phyloP scores from a whole-genome alignment of 2,888 invertebrate genomes.

The Augiades crinisus region DNA sequence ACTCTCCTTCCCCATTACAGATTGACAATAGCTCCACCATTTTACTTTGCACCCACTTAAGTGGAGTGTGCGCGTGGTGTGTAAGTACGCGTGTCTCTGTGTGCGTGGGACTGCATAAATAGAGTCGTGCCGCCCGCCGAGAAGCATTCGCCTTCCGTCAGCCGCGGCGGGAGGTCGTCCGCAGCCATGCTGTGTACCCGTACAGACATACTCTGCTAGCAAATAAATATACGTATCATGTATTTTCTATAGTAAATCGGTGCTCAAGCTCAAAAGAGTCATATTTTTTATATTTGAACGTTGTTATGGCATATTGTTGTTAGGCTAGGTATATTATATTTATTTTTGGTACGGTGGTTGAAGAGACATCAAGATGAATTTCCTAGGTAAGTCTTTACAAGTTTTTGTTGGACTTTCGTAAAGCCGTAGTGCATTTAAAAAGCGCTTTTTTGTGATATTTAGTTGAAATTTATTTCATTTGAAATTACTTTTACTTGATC shows the following conservation, averaged over 20 bases:
- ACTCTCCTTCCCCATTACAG: conserved; percentile 69
- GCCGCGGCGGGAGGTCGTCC: conserved; percentile 52
- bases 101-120: conserved; percentile 54
- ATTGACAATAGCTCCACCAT: conserved; percentile 70
- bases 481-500: no score
- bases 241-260: conserved; percentile 67
- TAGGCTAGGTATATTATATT: conserved; percentile 49
- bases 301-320: conserved; percentile 60
- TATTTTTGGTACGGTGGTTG: conserved; percentile 44
- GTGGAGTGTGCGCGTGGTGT: conserved; percentile 39
- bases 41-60: conserved; percentile 67
- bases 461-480: no score
- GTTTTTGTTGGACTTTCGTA: background rate
- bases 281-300: conserved; percentile 68
- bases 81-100: conserved; percentile 32
- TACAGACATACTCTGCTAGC: conserved; percentile 50
- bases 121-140: conserved; percentile 33
- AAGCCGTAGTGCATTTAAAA: no score
- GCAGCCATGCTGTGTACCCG: conserved; percentile 57
- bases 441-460: no score
- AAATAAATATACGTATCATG: conserved; percentile 74
- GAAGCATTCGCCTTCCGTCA: conserved; percentile 62
- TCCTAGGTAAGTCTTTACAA: conserved; percentile 63
- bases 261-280: conserved; percentile 65
- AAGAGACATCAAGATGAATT: conserved; percentile 62